Base-by-base conservation (phyloP, 1,140 invertebrate species). In the Brachionus koreanus region DNA sequence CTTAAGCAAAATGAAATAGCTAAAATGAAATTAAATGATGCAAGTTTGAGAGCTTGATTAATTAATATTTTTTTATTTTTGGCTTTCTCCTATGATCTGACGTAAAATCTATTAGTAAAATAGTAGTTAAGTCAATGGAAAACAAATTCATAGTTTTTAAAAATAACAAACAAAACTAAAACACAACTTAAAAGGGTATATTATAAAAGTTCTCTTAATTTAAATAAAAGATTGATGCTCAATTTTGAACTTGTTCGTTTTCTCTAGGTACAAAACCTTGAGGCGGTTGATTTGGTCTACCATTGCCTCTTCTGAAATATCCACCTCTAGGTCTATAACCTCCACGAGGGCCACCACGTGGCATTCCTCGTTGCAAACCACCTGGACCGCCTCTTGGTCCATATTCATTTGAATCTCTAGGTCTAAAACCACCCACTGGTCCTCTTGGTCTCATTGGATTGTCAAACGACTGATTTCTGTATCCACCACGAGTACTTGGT, bases 401-500 rank as follows among this genome's bases (percentile, higher is more conserved):
- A 9, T 74, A 74, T 29, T 19, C 69, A 23, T 69, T 39, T 23
- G 33, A 39, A 46, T 46, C 69, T 25, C 69, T 46, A 12, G 69
- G 69, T 74, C 69, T 74, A 39, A 74, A 74, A 3, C 69, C 69
- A 46, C 69, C 69, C 16, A 23, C 12, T 74, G 39, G 39, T 46
- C 69, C 69, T 74, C 69, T 74, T n/a, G 69, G 69, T 49, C 42
- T 43, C 69, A 74, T 74, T 74, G 39, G 69, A 33, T 74, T 46
- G 19, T 74, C 69, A 16, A 16, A 19, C 0, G 33, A 19, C 13
- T 13, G 29, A 37, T 69, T 37, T 37, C 29, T 39, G 16, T 39
- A 35, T 39, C 69, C 39, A 42, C 67, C 67, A 10, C 35, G 33
- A 10, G 37, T 35, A 39, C 67, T 72, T 13, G 67, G 37, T 72